A percentile compares a stretch with the other conserved stretches of the same genome.
phyloP scores from a whole-genome alignment of 2,797 vertebrate species.

The Neostethus bicornis region DNA sequence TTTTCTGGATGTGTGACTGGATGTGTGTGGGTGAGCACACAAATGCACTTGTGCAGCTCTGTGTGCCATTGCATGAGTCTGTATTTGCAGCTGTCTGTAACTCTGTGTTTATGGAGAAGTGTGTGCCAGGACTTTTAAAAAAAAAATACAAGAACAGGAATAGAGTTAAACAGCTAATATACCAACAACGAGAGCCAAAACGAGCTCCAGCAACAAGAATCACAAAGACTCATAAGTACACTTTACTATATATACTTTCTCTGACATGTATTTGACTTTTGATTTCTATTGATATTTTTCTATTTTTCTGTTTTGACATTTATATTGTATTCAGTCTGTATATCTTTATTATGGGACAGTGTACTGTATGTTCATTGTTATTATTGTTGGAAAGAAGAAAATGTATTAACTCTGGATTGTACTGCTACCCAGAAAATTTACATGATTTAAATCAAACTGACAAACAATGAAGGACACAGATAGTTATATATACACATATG shows the following conservation, averaged over 20 bases:
- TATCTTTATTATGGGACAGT: constrained; percentile 84
- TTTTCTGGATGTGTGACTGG: constrained; percentile 14
- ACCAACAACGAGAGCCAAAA: constrained; percentile 68
- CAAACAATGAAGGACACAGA: constrained; percentile 74
- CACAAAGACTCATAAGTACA: constrained; percentile 75
- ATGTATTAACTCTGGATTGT: constrained; percentile 75
- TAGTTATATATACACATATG: constrained; percentile 67
- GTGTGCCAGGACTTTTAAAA: constrained; percentile 53
- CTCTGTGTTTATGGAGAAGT: constrained; percentile 36
- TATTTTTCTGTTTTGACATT: constrained; percentile 86
- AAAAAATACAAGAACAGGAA: constrained; percentile 38
- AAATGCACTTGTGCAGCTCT: constrained; percentile 36
- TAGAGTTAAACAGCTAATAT: constrained; percentile 65
- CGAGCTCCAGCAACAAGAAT: constrained; percentile 68
- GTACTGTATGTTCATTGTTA: constrained; percentile 80
- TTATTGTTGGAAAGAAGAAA: constrained; percentile 71
- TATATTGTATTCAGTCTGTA: constrained; percentile 81
- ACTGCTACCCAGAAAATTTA: constrained; percentile 58
- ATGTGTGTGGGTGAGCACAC: constrained; percentile 35
- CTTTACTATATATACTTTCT: constrained; percentile 72
- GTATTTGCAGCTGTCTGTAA: constrained; percentile 50
- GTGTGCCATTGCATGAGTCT: constrained; percentile 58
- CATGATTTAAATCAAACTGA: constrained; percentile 58
- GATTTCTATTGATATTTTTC: constrained; percentile 86
- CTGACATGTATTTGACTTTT: constrained; percentile 81